Evolutionary conservation across 2,888 invertebrate genomes (phyloP).

Genomic region (Diarsia rubi): DNA sequence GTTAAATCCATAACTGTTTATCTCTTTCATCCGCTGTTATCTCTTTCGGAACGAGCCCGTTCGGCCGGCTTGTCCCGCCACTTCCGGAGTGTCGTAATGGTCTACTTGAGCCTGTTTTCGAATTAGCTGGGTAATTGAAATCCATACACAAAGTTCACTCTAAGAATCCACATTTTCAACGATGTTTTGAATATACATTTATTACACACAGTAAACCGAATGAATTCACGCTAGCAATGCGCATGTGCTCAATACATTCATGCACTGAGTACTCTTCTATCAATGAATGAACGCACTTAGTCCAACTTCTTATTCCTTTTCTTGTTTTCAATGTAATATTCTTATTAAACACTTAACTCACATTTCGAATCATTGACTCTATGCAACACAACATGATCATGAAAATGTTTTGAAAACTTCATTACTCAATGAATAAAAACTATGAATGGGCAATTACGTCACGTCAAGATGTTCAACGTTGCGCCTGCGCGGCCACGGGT

Average conservation of each 20-base stretch:
- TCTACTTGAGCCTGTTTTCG: conserved; percentile 87
- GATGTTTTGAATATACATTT: conserved; percentile 70
- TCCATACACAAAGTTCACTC: conserved; percentile 74
- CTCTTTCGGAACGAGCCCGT: conserved; percentile 90
- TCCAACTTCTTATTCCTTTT: conserved; percentile 70
- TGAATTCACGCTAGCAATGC: conserved; percentile 81
- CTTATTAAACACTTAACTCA: conserved; percentile 62
- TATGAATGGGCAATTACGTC: conserved; percentile 91
- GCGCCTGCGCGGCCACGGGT: conserved; percentile 85
- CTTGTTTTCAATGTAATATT: conserved; percentile 46
- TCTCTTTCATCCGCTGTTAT: conserved; percentile 91
- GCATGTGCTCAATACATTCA: conserved; percentile 85
- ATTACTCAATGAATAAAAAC: conserved; percentile 88
- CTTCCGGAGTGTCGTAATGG: conserved; percentile 91
- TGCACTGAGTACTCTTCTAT: conserved; percentile 80
- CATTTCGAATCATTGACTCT: conserved; percentile 53
- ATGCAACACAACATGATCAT: conserved; percentile 76
- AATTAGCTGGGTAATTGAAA: conserved; percentile 75
- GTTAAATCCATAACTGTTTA: conserved; percentile 95
- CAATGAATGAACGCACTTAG: conserved; percentile 87
- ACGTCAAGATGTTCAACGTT: conserved; percentile 82
- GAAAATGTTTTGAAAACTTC: conserved; percentile 82
- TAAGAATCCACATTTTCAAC: conserved; percentile 75
- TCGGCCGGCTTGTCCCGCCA: conserved; percentile 89
- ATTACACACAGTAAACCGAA: conserved; percentile 69